phyloP scores from a whole-genome alignment of 2,888 invertebrate species.

The Microdon myrmicae region DNA sequence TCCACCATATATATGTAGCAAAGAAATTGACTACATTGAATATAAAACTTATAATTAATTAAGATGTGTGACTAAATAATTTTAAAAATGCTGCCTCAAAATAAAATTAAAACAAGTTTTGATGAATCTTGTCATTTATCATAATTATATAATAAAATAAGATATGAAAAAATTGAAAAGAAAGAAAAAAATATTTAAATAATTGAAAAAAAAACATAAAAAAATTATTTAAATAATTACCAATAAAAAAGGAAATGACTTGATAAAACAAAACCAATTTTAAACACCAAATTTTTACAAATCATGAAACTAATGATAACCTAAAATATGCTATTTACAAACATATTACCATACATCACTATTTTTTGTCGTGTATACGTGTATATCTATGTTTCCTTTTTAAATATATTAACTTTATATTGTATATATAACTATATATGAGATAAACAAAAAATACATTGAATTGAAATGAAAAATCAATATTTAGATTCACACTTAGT shows the following conservation, averaged over 20 bases:
- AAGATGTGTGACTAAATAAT: conserved; percentile 17
- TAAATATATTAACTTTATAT: conserved; percentile 38
- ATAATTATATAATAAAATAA: conserved; percentile 36
- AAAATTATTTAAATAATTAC: conserved; percentile 6
- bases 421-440: conserved; percentile 34
- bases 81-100: conserved; percentile 46
- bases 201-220: too few species aligned
- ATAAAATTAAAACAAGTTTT: conserved; percentile 38
- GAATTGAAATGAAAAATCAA: too few species aligned
- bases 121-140: conserved; percentile 43
- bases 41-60: conserved; percentile 14
- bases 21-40: conserved; percentile 30
- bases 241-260: conserved; percentile 9
- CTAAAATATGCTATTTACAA: conserved; percentile 48
- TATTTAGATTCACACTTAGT: too few species aligned
- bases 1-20: conserved; percentile 42
- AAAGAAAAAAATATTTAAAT: conserved; percentile 8
- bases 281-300: conserved; percentile 52
- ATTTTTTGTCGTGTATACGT: conserved; percentile 50
- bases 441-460: too few species aligned
- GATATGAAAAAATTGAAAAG: too few species aligned
- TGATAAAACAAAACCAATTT: conserved; percentile 48
- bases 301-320: conserved; percentile 19
- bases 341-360: conserved; percentile 48
- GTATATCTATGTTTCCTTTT: conserved; percentile 49